A percentile compares a stretch with the other conserved stretches of the same genome.
Evolutionary conservation across 2,113 vertebrate species (phyloP).

Genomic region (Archilochus colubris): DNA sequence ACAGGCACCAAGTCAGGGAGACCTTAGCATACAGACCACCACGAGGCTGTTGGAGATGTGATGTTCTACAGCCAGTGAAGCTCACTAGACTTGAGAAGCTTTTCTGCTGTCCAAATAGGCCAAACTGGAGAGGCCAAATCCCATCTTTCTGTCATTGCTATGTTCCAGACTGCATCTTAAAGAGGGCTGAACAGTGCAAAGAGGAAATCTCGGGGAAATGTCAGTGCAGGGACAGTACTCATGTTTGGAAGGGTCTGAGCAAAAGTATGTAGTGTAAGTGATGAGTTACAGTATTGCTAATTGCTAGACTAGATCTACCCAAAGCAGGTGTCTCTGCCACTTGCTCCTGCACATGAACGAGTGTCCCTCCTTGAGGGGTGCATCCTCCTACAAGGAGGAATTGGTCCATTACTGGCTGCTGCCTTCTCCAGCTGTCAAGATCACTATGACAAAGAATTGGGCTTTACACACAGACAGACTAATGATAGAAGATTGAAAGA

Average conservation of each 20-base stretch:
- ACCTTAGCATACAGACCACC: neutral
- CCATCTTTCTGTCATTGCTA: neutral
- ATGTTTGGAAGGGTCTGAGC: neutral
- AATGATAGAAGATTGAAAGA: neutral
- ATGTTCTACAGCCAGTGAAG: neutral
- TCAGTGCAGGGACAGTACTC: neutral
- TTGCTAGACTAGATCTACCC: neutral
- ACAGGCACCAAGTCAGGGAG: neutral
- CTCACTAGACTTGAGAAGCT: neutral
- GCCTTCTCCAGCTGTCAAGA: neutral
- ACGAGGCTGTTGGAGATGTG: neutral
- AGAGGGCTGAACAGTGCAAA: neutral
- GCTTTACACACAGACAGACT: neutral
- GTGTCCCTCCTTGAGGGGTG: neutral
- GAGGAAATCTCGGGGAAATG: neutral
- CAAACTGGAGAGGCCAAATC: neutral
- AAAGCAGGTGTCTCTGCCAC: neutral
- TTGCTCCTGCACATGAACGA: neutral
- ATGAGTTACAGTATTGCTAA: neutral
- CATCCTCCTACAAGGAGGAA: neutral
- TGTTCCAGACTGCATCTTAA: neutral
- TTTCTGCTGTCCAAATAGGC: neutral
- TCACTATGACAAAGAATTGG: rapidly evolving
- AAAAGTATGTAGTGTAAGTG: neutral
- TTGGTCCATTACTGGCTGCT: rapidly evolving